phyloP scores from a whole-genome alignment of 2,888 invertebrate species.

The Heliconius erato region DNA sequence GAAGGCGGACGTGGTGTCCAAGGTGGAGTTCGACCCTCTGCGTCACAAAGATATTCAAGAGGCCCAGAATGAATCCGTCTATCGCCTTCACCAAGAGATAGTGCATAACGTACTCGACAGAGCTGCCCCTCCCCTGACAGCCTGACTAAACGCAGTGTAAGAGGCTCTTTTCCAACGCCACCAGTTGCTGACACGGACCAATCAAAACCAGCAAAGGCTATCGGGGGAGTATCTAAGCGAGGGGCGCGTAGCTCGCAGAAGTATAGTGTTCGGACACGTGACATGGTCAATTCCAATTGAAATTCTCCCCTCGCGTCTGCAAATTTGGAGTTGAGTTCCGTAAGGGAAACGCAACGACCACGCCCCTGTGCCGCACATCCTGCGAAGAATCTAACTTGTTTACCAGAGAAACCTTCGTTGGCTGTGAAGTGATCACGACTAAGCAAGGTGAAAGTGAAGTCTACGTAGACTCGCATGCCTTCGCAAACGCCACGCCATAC shows the following conservation, averaged over 20 bases:
- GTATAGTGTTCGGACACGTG: conserved; percentile 90
- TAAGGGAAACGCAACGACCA: conserved; percentile 89
- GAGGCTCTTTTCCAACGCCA: conserved; percentile 85
- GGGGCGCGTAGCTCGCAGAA: conserved; percentile 89
- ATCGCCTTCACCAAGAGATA: conserved; percentile 89
- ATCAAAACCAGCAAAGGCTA: conserved; percentile 93
- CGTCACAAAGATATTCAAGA: conserved; percentile 89
- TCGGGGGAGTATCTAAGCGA: conserved; percentile 84
- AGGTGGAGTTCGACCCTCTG: conserved; percentile 89
- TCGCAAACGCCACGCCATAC: conserved; percentile 91
- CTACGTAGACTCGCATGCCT: conserved; percentile 91
- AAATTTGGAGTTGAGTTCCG: conserved; percentile 90
- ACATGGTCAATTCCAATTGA: conserved; percentile 91
- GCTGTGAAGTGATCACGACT: conserved; percentile 93
- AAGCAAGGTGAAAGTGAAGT: conserved; percentile 92
- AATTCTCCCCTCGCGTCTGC: conserved; percentile 93
- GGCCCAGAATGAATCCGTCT: conserved; percentile 89
- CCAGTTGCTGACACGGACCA: conserved; percentile 90
- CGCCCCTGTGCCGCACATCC: conserved; percentile 91
- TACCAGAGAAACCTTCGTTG: conserved; percentile 92
- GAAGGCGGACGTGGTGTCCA: conserved; percentile 89
- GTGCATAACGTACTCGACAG: conserved; percentile 90
- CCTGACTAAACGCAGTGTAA: conserved; percentile 87
- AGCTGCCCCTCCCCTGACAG: conserved; percentile 93
- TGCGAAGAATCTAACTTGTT: conserved; percentile 89